Percentiles rank a stretch among this genome's conserved stretches.
phyloP scores from a whole-genome alignment of 2,797 vertebrate species.

The Melanogrammus aeglefinus region DNA sequence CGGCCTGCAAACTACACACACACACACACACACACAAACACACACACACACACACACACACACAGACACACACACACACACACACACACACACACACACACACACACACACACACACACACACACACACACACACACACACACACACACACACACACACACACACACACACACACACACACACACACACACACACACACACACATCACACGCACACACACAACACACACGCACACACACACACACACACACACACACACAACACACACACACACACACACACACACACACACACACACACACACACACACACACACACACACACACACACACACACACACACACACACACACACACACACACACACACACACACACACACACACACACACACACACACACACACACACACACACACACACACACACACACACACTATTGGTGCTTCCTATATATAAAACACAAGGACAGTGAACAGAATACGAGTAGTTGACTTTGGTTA shows the following conservation, averaged over 20 bases:
- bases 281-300: constrained; percentile 11
- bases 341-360: constrained; percentile 9
- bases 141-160: background rate
- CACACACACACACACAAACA: background rate
- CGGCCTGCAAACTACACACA: constrained; percentile 71
- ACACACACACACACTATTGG: constrained; percentile 9
- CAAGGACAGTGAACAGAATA: too few relatives aligned
- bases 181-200: background rate
- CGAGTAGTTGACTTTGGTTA: too few relatives aligned
- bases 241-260: constrained; percentile 12
- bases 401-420: constrained; percentile 11
- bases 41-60: background rate
- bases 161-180: background rate
- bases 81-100: background rate
- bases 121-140: constrained; percentile 1
- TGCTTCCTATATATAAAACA: too few relatives aligned
- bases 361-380: constrained; percentile 14
- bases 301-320: background rate
- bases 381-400: background rate
- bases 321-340: constrained; percentile 1
- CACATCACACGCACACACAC: constrained; percentile 7
- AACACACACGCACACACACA: constrained; percentile 10
- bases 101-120: background rate
- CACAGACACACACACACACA: background rate
- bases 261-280: background rate